Base-by-base conservation (phyloP, 2,888 invertebrate genomes). In the Enchytraeus crypticus region DNA sequence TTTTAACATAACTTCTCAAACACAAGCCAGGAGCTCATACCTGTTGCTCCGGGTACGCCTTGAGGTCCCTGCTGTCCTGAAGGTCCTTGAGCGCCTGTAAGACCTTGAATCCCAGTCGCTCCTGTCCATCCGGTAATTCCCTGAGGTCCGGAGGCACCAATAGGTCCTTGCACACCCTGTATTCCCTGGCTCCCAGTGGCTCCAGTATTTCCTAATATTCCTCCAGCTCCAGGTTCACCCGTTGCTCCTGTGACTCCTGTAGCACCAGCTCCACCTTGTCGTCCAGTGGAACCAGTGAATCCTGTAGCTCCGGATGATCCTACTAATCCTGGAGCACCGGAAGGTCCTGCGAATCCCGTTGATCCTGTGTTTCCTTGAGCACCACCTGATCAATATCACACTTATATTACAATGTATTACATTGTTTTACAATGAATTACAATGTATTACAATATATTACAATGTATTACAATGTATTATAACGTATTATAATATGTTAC, bases 1-100 rank as follows among this genome's bases (percentile, higher is more conserved):
- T n/a, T n/a, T n/a, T n/a, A n/a, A n/a, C n/a, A n/a, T n/a, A n/a
- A n/a, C n/a, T n/a, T n/a, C n/a, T n/a, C n/a, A n/a, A n/a, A n/a
- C n/a, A n/a, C n/a, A n/a, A n/a, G n/a, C n/a, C n/a, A n/a, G n/a
- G n/a, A n/a, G n/a, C 18, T 57, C 14, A 21, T 21, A 2, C 57
- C 57, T n/a, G 57, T 46, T 8, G 14, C 14, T 33, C 57, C 49
- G n/a, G 56, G 58, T 5, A 21, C 53, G 33, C 53, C 53, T 18
- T 30, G 30, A 21, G 29, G 49, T 29, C 46, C 54, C 46, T 23
- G 60, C 34, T 47, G 38, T 4, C 65, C 65, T 49, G 59, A 2
- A 23, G 53, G 56, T 61, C 65, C 65, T 27, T 57, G 34, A 23
- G 53, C 46, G 26, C 65, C 65, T 49, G 60, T 21, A 26, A 45